These are phyloP conservation scores for Eupithecia dodoneata DNA, from an alignment of 2,888 invertebrate genomes.

Conservation along the genomic window DNA sequence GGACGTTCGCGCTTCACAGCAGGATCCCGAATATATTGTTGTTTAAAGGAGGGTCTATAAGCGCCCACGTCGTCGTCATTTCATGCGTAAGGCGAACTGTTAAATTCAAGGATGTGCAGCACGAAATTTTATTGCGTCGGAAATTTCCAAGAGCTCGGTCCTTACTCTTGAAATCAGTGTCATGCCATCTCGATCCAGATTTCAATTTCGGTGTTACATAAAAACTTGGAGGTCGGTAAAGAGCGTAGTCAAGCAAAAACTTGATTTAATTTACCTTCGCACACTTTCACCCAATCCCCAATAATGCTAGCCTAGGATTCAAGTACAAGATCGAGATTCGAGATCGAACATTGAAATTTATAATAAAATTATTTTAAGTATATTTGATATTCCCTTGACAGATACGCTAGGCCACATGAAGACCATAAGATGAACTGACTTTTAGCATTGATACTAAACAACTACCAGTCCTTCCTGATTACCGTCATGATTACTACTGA, in stretches of 20 bases:
- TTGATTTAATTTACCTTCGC: background rate
- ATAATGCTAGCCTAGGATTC: background rate
- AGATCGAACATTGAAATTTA: background rate
- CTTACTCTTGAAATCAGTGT: background rate
- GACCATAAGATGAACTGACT: slow-evolving; percentile 18
- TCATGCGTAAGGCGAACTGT: slow-evolving; percentile 38
- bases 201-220: background rate
- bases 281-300: background rate
- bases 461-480: slow-evolving; percentile 16
- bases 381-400: background rate
- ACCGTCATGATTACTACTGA: slow-evolving; percentile 18
- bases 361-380: background rate
- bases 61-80: slow-evolving; percentile 35
- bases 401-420: background rate
- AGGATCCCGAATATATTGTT: slow-evolving; percentile 41
- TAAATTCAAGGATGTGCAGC: slow-evolving; percentile 42
- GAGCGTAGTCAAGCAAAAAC: background rate
- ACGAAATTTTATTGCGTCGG: slow-evolving; percentile 40
- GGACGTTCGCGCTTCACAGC: slow-evolving; percentile 35
- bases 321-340: background rate
- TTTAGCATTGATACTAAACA: slow-evolving; percentile 23
- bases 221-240: background rate
- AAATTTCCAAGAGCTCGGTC: background rate
- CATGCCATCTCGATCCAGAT: background rate
- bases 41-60: slow-evolving; percentile 31